Conservation (phyloP, 2,113 vertebrate genomes). For the Nematolebias whitei region DNA sequence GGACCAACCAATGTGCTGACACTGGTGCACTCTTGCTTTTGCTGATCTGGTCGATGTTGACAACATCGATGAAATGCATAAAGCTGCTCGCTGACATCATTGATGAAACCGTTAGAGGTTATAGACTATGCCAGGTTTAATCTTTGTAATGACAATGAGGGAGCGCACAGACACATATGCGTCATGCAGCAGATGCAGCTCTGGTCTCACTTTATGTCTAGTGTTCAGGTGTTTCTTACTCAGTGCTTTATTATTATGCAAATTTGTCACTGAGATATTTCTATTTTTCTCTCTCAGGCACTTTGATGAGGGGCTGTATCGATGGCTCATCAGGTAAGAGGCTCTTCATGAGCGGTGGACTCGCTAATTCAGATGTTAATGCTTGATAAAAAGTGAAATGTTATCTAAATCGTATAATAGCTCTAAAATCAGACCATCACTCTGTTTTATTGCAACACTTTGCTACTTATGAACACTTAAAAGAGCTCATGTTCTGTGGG, state of each 20-base stretch:
- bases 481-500: conserved; percentile 43
- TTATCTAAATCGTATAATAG: conserved; percentile 35
- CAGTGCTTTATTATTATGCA: conserved; percentile 58
- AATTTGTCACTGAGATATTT: conserved; percentile 58
- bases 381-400: conserved; percentile 30
- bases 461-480: conserved; percentile 30
- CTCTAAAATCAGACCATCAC: background rate
- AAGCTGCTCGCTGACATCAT: conserved; percentile 54
- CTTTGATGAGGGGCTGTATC: conserved; percentile 84
- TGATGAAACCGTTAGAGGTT: conserved; percentile 45
- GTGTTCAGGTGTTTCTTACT: conserved; percentile 58
- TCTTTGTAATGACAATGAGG: conserved; percentile 47
- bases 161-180: conserved; percentile 14
- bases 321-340: conserved; percentile 83
- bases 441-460: background rate
- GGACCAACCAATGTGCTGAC: conserved; percentile 60
- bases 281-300: conserved; percentile 66
- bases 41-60: conserved; percentile 60
- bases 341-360: conserved; percentile 39
- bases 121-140: conserved; percentile 40
- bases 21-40: conserved; percentile 40
- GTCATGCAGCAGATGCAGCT: conserved; percentile 8
- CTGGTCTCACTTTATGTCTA: conserved; percentile 23
- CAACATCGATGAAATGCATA: conserved; percentile 70
- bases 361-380: conserved; percentile 58